Base-by-base conservation (phyloP, 2,797 vertebrate genomes). In the Melanotaenia nigrans region DNA sequence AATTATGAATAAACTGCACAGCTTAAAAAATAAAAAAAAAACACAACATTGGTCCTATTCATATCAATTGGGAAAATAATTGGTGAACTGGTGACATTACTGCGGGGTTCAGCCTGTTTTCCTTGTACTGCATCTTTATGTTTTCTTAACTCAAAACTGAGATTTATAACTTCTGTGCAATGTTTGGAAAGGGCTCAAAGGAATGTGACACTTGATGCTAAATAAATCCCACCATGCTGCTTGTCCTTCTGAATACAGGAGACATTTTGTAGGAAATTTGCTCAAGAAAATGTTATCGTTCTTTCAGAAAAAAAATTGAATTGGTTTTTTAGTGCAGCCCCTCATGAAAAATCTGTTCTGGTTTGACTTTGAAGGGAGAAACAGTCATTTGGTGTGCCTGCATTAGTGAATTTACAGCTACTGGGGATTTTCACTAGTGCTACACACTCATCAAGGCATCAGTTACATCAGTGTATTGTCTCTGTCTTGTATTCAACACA, bases 401-500 rank as follows among this genome's bases (percentile, higher is more conserved):
- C 28, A 35, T 65, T 59, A 30, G 22, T 64, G 49, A 58, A 49
- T 78, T 80, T 40, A 66, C 70, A 65, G 49, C 47, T 20, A 35
- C 49, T 69, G 24, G 73, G 49, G 51, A 66, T 40, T 71, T 40
- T 32, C 53, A 18, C 69, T 56, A 62, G 45, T 56, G 47, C 63
- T 28, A 54, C 57, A 58, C 54, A 55, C 66, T 14, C 51, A 60
- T 65, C 62, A 53, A 78, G 49, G 24, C 53, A 49, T 71, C 57
- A 68, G 22, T 78, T 35, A 35, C 35, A 60, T 81, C 63, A 61
- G 16, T 72, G 56, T 58, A n/a, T 58, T 62, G 49, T 24, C 36
- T 55, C 49, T 62, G 36, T 53, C 45, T 56, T 30, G 49, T 67
- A 56, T 63, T 53, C 18, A 12, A 25, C n/a, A 32, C 68, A 53